These are phyloP conservation scores for Myotis yumanensis DNA, from an alignment of 2,113 vertebrate species.

Conservation along the genomic window DNA sequence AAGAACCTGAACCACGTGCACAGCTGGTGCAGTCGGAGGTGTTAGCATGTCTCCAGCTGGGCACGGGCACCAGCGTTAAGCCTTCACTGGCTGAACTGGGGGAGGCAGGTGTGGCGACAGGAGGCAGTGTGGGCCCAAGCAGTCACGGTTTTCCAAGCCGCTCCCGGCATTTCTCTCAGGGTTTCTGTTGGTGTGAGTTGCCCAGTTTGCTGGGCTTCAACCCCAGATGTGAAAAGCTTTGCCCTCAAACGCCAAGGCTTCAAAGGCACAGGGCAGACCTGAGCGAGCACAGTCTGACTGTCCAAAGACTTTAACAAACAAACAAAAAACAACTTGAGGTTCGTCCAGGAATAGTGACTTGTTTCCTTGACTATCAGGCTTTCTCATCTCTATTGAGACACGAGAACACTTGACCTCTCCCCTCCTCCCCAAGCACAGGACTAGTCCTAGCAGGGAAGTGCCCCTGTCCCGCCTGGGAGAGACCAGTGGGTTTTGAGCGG, in stretches of 20 bases:
- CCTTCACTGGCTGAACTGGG: not conserved
- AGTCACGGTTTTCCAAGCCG: not conserved
- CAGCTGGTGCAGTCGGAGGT: not conserved
- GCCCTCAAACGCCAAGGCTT: not conserved
- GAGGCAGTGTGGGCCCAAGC: accelerated
- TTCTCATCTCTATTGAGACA: not conserved
- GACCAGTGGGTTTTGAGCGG: not conserved
- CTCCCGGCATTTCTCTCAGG: not conserved
- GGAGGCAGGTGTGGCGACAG: not conserved
- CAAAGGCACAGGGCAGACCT: not conserved
- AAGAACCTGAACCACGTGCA: not conserved
- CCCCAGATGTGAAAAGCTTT: not conserved
- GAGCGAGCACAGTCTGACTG: not conserved
- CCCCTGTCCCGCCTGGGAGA: not conserved
- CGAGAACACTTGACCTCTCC: not conserved
- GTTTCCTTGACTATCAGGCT: not conserved
- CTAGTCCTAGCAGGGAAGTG: not conserved
- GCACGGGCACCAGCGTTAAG: not conserved
- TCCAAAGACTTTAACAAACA: not conserved
- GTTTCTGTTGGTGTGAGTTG: not conserved
- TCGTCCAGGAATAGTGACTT: not conserved
- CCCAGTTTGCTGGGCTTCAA: not conserved
- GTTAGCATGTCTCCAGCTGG: not conserved
- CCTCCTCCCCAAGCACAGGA: not conserved
- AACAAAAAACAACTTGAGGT: not conserved